phyloP scores from a whole-genome alignment of 53 echinoderm and acorn worm genomes.

The Crossaster papposus region DNA sequence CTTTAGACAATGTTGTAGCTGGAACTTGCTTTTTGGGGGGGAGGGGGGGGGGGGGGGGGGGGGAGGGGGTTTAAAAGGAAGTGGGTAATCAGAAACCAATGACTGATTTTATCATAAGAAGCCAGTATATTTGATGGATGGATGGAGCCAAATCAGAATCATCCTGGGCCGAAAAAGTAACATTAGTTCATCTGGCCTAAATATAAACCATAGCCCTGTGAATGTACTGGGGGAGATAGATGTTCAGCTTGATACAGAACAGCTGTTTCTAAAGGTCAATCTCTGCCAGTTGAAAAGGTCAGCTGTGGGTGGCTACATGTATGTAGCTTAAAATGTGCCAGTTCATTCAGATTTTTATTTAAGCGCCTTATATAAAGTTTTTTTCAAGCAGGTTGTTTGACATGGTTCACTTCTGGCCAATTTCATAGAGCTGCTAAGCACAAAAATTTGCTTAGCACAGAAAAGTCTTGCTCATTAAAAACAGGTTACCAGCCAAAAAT shows the following conservation, averaged over 20 bases:
- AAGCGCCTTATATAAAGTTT: neutral
- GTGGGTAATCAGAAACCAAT: neutral
- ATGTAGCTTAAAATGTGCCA: neutral
- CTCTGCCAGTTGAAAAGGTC: neutral
- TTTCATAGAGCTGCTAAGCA: too few species aligned
- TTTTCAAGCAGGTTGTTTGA: neutral
- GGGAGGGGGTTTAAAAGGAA: neutral
- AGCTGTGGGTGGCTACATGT: neutral
- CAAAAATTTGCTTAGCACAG: too few species aligned
- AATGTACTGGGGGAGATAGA: conserved; percentile 1
- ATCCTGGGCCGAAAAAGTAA: neutral
- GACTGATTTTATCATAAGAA: neutral
- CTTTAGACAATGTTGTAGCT: too few species aligned
- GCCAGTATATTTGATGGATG: neutral
- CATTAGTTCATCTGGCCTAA: neutral
- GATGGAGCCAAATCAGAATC: neutral
- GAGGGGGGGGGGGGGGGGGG: too few species aligned
- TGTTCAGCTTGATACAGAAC: neutral
- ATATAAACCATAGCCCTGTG: neutral
- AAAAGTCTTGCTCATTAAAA: too few species aligned
- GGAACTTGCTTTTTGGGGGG: neutral
- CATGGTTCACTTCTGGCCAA: neutral
- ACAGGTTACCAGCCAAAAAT: too few species aligned
- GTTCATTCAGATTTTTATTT: neutral
- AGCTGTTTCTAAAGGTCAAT: conserved; percentile 1